Percentiles rank a stretch among this genome's conserved stretches.
phyloP scores from a whole-genome alignment of 2,113 vertebrate genomes.

The Neodontobutis hainanensis region DNA sequence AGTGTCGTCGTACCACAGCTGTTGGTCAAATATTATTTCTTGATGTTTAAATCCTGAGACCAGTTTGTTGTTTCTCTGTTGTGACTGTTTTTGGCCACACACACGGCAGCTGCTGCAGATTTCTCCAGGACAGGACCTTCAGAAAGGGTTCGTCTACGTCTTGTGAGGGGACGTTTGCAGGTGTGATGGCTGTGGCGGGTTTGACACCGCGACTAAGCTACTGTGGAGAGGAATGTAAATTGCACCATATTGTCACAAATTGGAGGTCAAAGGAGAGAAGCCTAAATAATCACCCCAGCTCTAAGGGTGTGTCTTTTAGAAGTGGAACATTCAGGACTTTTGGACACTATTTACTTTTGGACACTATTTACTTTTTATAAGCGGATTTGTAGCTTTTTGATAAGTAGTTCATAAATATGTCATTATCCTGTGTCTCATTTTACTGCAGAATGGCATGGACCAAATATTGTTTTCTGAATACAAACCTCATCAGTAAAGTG shows the following conservation, averaged over 20 bases:
- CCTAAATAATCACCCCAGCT: too few species aligned
- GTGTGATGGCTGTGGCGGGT: slow-evolving; percentile 54
- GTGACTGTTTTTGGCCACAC: slow-evolving; percentile 62
- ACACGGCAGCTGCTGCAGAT: slow-evolving; percentile 57
- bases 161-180: slow-evolving; percentile 54
- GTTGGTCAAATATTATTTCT: slow-evolving; percentile 14
- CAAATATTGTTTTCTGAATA: too few species aligned
- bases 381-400: too few species aligned
- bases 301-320: too few species aligned
- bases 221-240: slow-evolving; percentile 20
- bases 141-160: too few species aligned
- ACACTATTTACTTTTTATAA: too few species aligned
- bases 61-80: slow-evolving; percentile 44
- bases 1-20: slow-evolving; percentile 38
- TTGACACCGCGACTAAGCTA: slow-evolving; percentile 47
- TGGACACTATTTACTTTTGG: too few species aligned
- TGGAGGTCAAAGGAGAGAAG: not conserved
- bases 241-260: not conserved
- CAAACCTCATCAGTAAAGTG: too few species aligned
- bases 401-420: too few species aligned
- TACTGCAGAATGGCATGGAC: too few species aligned
- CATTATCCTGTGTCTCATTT: too few species aligned
- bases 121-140: slow-evolving; percentile 31
- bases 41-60: slow-evolving; percentile 7
- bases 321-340: too few species aligned